Base-by-base conservation (phyloP, 2,797 vertebrate species). In the Rhynchotus rufescens region DNA sequence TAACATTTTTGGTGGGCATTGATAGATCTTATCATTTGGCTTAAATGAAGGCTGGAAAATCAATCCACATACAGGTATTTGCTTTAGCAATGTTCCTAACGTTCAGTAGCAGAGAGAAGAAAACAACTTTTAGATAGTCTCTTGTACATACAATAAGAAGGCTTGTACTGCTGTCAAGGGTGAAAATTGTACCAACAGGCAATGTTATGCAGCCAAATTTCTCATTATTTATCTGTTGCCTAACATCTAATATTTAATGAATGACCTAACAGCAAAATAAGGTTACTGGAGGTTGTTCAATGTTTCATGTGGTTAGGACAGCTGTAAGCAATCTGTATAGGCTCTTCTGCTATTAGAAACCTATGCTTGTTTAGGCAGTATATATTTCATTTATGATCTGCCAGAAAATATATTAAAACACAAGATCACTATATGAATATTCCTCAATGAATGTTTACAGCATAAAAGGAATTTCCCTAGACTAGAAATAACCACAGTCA, bases 281-380 rank as follows among this genome's bases (percentile, higher is more conserved):
- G 93, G 86, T 96, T 96, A 81, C 84, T 80, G 87, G 94, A 94
- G 92, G 94, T 95, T 66, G 84, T 87, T 93, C 87, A 94, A 62
- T 86, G 95, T 97, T 97, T 98, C 95, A 96, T 97, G 97, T 97
- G 97, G 97, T 92, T 76, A 90, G 88, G 83, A 92, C 97, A 97
- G 97, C 97, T 98, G 96, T 88, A 92, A 96, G 94, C 97, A 97
- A 97, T 97, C 94, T 96, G 15, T 89, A 49, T 78, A 73, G 84
- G 67, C 92, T 90, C 90, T 94, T 96, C 79, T 92, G 87, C 92
- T 92, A 12, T 89, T 94, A 92, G 92, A 92, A 96, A 93, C 62
- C 82, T 92, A 91, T 96, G 79, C 92, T 94, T 94, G 93, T 96
- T 95, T 87, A 91, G 92, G 92, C 94, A 81, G 85, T 88, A 85